phyloP scores from a whole-genome alignment of 2,797 vertebrate species.

The Acestrorhynchus altus region DNA sequence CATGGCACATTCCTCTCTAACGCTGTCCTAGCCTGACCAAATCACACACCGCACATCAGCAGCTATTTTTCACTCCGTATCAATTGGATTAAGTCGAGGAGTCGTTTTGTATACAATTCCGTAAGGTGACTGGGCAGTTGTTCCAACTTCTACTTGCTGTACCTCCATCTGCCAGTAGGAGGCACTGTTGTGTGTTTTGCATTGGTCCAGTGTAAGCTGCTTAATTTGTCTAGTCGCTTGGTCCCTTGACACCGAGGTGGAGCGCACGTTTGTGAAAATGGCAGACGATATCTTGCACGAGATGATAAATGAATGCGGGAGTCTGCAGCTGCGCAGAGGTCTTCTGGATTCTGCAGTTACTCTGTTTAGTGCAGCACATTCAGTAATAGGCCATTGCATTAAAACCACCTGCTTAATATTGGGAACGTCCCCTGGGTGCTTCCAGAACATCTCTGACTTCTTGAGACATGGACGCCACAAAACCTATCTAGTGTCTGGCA shows the following conservation, averaged over 20 bases:
- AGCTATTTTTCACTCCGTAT: neutral
- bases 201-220: too few relatives aligned
- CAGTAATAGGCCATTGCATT: too few relatives aligned
- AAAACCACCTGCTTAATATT: too few relatives aligned
- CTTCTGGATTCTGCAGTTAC: neutral
- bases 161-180: neutral
- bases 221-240: neutral
- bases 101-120: neutral
- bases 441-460: too few relatives aligned
- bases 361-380: neutral
- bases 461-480: too few relatives aligned
- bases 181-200: slow-evolving; percentile 3
- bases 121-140: neutral
- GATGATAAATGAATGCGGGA: neutral
- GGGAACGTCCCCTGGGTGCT: too few relatives aligned
- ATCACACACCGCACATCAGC: neutral
- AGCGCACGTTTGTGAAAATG: neutral
- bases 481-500: too few relatives aligned
- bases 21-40: neutral
- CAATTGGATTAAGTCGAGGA: neutral
- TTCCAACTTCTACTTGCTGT: neutral
- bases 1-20: neutral
- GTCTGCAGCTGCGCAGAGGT: neutral
- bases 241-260: neutral
- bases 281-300: neutral